Base-by-base conservation (phyloP, 2,888 invertebrate genomes). In the Drosophila cognata region DNA sequence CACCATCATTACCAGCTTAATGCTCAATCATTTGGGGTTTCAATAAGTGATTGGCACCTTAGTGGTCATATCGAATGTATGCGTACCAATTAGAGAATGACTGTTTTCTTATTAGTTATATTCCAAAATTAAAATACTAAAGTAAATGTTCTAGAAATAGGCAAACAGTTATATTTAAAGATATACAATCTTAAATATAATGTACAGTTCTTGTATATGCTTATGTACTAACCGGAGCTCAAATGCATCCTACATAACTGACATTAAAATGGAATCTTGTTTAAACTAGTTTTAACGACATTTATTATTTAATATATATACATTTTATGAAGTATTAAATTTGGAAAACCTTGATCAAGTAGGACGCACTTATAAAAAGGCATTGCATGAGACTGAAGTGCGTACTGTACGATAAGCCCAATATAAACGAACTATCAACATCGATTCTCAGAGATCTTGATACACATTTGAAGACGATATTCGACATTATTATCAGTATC, bases 41-140 rank as follows among this genome's bases (percentile, higher is more conserved):
- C 43, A 43, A 53, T 57, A 82, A 77, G 72, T 82, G 65, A 79
- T 79, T 84, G 71, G 63, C 52, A 75, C 75, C 75, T 65, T 76
- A 68, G 71, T 63, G 7, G n/a, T 2, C 50, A 36, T 57, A 61
- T 48, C 53, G 33, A 63, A 51, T 60, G 50, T 63, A n/a, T 16
- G 46, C 43, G 10, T 25, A 31, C 28, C 65, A 69, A 77, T 76
- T 61, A 61, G 38, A 33, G 6, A 66, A 48, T 43, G 21, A 70
- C 7, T 25, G 18, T 38, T 8, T 41, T 21, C n/a, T 21, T 21
- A 13, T 46, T 46, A 46, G 21, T 46, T 13, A 21, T 46, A 13
- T 21, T 46, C 21, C 1, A 46, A 13, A 46, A 13, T 2, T 4
- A 21, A 21, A 46, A 21, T 4, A 21, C 43, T 21, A 46, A 46